Evolutionary conservation across 1,140 invertebrate species (phyloP).

Genomic region (Sarcophaga peregrina): DNA sequence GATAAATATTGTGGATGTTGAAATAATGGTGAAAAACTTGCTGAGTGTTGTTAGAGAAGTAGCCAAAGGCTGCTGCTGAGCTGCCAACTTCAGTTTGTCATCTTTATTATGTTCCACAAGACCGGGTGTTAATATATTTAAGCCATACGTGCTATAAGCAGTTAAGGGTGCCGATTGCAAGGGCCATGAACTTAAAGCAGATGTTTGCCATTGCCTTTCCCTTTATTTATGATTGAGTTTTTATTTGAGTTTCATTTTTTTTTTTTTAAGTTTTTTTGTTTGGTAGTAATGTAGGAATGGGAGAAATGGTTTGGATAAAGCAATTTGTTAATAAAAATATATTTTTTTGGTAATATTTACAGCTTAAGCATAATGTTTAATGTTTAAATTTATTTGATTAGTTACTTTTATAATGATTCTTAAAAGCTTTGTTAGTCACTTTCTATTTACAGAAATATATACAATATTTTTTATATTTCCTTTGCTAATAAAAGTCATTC

Average conservation of each 20-base stretch:
- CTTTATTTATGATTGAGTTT: not conserved
- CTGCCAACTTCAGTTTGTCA: not conserved
- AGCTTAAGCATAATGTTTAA: not conserved
- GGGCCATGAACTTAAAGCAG: not conserved
- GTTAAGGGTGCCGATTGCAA: slow-evolving; percentile 19
- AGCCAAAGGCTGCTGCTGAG: not conserved
- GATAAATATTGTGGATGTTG: not conserved
- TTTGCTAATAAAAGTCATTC: slow-evolving; percentile 5
- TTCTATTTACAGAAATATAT: slow-evolving; percentile 11
- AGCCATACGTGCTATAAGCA: not conserved
- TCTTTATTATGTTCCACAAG: not conserved
- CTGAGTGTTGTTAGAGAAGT: not conserved
- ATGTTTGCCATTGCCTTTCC: slow-evolving; percentile 22
- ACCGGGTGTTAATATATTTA: slow-evolving; percentile 26
- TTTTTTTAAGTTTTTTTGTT: slow-evolving; percentile 6
- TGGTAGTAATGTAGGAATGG: not conserved
- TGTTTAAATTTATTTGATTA: not conserved
- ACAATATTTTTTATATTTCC: not conserved
- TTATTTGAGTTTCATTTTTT: not conserved
- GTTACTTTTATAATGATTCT: no score
- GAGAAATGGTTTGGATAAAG: slow-evolving; percentile 26
- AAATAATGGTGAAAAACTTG: not conserved
- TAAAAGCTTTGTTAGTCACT: not conserved
- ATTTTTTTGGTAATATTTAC: slow-evolving; percentile 11
- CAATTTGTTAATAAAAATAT: not conserved